Base-by-base conservation (phyloP, 2,888 invertebrate genomes). In the Temnothorax unifasciatus region DNA sequence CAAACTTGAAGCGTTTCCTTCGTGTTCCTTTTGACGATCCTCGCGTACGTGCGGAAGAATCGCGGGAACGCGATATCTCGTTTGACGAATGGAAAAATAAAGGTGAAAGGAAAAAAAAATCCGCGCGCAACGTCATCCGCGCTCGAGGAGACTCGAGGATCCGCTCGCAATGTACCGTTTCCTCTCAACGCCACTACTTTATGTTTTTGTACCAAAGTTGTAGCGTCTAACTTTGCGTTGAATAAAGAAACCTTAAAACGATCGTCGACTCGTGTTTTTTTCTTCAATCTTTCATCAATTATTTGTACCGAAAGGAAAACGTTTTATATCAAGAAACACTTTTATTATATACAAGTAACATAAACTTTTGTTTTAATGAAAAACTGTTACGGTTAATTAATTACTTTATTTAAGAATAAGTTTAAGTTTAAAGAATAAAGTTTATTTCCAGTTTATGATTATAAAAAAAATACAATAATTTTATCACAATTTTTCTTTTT, bases 121-220 rank as follows among this genome's bases (percentile, higher is more conserved):
- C 57, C 79, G 83, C 38, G 68, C 34, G 34, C 34, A 81, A 76
- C 81, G 71, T 64, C 79, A 85, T 88, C 86, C 86, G 89, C 82
- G 86, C 68, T 88, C 85, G 87, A 87, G 85, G 90, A 85, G 87
- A 89, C 91, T 91, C 90, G 90, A 91, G 89, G 90, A 90, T 83
- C 90, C 90, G 91, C 90, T 89, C 89, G 88, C 90, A 85, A 82
- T 90, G 87, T 90, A 92, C 91, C 91, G 89, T 92, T 90, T 92
- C 91, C 92, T 91, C 93, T 92, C 92, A 92, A 92, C 92, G 92
- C 93, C 92, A 93, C 92, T 92, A 94, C 93, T 93, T 93, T 93
- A 93, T 92, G 93, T 93, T 93, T 95, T 95, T 95, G 95, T 95
- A 95, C 95, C 95, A 95, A 95, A 95, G 95, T 95, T 95, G 95